These are phyloP conservation scores for Mixornis gularis DNA, from an alignment of 2,113 vertebrate species.

Conservation along the genomic window DNA sequence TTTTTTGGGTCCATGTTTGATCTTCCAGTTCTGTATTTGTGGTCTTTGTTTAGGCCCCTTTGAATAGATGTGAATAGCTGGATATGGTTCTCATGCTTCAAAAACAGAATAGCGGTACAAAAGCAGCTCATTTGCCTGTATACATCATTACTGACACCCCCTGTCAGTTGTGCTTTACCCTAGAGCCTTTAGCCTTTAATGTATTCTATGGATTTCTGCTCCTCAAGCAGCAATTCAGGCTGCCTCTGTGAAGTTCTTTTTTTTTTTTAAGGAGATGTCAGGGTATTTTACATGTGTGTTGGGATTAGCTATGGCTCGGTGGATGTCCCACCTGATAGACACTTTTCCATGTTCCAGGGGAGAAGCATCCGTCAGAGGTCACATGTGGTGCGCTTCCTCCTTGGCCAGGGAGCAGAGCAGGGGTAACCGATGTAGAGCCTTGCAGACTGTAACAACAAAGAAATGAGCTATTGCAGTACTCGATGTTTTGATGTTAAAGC, in stretches of 20 bases:
- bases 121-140: background rate
- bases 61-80: background rate
- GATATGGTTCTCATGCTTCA: background rate
- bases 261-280: background rate
- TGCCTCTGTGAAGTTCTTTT: background rate
- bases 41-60: background rate
- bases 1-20: background rate
- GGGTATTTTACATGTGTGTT: background rate
- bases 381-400: background rate
- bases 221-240: background rate
- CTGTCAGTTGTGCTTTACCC: background rate
- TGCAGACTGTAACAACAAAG: background rate
- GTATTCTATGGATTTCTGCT: background rate
- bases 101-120: background rate
- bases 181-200: background rate
- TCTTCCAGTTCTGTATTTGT: background rate
- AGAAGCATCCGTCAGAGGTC: background rate
- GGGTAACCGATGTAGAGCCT: background rate
- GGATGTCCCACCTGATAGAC: background rate
- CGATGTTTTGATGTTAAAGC: background rate
- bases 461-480: background rate
- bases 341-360: background rate
- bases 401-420: background rate
- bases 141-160: background rate
- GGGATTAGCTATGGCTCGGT: background rate